Evolutionary conservation across 2,888 invertebrate genomes (phyloP), one percentile per base, ranked within the genome.

Genomic region (Morpho deidamia): DNA sequence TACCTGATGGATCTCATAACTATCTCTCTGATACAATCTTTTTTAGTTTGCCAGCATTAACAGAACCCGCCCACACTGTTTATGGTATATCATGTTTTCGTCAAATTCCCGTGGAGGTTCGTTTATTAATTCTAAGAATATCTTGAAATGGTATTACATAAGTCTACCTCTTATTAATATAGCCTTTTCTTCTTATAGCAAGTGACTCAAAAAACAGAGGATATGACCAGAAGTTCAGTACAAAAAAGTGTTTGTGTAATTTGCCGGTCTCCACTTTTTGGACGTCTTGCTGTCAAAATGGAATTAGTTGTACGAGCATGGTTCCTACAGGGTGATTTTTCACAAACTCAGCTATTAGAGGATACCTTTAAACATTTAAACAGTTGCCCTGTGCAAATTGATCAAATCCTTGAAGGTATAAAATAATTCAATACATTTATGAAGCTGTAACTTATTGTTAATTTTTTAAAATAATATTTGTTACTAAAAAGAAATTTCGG

Each of bases 1-100:
- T 99, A 60, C 99, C 99, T 9, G 99, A 99, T 91, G 99, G 99
- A 39, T 98, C 99, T 9, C 99, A 99, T 75, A 99, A 99, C 87
- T 98, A 94, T 74, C 92, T 95, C 52, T 95, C 97, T 71, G 99
- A 99, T 74, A 97, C 98, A 0, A 96, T 99, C 61, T 99, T 95
- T 86, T 99, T 99, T 80, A 97, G 98, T 81, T 90, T 99, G 58
- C 99, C 99, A 37, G 96, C 97, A 67, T 89, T 96, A 43, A 93
- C 92, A 46, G 94, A 96, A 74, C 95, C 96, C 7, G 93, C 94
- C 53, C 92, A 94, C 67, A 97, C 97, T 47, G 94, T 99, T 9
- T 99, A 95, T 90, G 99, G 99, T 33, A 95, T 99, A 56, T 99
- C 99, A 12, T 99, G 99, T 88, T 99, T 98, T 81, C 92, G 98